A percentile compares a stretch with the other conserved stretches of the same genome.
Conservation (phyloP, 2,888 invertebrate genomes). For the Euplexia lucipara region DNA sequence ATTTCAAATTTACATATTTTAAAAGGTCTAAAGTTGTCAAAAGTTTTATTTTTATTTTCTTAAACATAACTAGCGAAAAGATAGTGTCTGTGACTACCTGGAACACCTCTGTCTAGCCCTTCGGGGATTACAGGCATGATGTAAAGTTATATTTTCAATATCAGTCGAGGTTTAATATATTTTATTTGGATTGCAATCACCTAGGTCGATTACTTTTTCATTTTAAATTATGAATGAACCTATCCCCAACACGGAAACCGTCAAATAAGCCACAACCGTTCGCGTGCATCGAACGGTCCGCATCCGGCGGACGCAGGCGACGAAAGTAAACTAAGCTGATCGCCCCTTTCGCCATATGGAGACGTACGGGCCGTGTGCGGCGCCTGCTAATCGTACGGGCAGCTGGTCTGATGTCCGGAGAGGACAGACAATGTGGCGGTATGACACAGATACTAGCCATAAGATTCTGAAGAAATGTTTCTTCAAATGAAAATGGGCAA, state of each 20-base stretch:
- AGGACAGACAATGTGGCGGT: slow-evolving; percentile 43
- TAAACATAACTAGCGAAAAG: no score
- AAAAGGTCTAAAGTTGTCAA: no score
- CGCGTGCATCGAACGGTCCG: slow-evolving; percentile 70
- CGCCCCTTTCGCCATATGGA: slow-evolving; percentile 63
- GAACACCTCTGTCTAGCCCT: no score
- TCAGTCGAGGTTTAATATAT: no score
- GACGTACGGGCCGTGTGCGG: slow-evolving; percentile 50
- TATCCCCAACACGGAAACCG: slow-evolving; percentile 29
- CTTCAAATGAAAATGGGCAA: no score
- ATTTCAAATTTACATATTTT: no score
- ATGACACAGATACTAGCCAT: slow-evolving; percentile 32
- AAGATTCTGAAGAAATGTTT: background rate
- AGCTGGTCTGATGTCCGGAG: slow-evolving; percentile 51
- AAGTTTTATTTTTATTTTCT: no score
- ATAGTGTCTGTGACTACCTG: no score
- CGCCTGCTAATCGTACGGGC: slow-evolving; percentile 57
- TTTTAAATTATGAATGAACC: background rate
- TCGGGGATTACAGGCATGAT: no score
- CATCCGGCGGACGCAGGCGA: slow-evolving; percentile 80
- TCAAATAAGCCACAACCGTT: slow-evolving; percentile 64
- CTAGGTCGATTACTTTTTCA: no score
- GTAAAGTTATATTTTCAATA: no score
- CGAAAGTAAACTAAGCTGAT: slow-evolving; percentile 80
- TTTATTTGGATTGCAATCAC: no score